These are phyloP conservation scores for Malacosoma neustria DNA, from an alignment of 2,888 invertebrate genomes.

Conservation along the genomic window DNA sequence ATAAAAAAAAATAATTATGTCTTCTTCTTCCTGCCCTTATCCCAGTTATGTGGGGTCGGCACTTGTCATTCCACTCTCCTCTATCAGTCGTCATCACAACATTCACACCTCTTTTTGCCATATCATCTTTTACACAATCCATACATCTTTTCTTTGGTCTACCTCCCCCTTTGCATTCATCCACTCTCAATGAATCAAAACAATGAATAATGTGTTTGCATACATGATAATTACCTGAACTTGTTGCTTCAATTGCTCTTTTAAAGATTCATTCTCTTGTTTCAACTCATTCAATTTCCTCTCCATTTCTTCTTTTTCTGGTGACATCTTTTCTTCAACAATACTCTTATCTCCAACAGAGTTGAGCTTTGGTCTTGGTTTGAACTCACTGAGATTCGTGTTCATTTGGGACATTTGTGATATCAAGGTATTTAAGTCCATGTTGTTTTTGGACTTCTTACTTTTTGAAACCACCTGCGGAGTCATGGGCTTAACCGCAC, in stretches of 20 bases:
- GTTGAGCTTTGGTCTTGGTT: constrained; percentile 54
- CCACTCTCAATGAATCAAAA: too few species aligned
- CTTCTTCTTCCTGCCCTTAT: too few species aligned
- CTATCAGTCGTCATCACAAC: too few species aligned
- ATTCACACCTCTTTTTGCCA: too few species aligned
- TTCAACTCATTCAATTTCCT: constrained; percentile 77
- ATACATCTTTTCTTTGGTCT: too few species aligned
- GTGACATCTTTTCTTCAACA: constrained; percentile 25
- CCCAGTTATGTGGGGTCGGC: too few species aligned
- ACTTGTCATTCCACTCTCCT: too few species aligned
- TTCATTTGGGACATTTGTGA: constrained; percentile 82
- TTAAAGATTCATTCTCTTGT: constrained; percentile 81
- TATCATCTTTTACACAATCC: too few species aligned
- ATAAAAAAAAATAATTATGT: too few species aligned
- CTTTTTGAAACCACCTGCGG: constrained; percentile 57
- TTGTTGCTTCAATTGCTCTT: constrained; percentile 90
- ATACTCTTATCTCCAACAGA: constrained; percentile 42
- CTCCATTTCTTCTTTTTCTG: constrained; percentile 70
- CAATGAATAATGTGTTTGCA: too few species aligned
- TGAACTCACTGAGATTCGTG: constrained; percentile 76
- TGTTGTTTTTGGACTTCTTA: constrained; percentile 72
- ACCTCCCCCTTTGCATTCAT: too few species aligned
- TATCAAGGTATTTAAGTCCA: constrained; percentile 80
- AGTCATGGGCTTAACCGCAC: constrained; percentile 86
- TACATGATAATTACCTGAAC: constrained; percentile 79